Conservation (phyloP, 2,113 vertebrate species). For the Ovibos moschatus region DNA sequence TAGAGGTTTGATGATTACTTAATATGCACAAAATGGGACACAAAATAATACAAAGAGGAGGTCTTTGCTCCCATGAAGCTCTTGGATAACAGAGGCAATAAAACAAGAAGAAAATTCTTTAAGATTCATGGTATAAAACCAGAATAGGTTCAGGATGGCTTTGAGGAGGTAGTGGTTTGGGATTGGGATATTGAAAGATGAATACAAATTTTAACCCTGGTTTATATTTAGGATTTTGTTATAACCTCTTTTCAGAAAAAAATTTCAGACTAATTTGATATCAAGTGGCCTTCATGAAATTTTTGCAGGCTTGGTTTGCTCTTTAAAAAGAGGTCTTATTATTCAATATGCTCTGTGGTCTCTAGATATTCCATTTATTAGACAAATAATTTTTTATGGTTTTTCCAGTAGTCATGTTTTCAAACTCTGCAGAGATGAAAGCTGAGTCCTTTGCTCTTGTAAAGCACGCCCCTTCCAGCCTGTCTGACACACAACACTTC, state of each 20-base stretch:
- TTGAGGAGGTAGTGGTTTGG: background rate
- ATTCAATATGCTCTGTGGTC: background rate
- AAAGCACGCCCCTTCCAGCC: background rate
- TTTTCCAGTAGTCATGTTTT: background rate
- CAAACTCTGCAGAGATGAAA: background rate
- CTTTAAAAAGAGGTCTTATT: background rate
- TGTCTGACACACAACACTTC: background rate
- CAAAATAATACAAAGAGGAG: background rate
- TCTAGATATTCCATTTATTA: background rate
- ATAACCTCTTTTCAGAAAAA: background rate
- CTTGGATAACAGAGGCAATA: background rate
- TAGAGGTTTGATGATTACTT: conserved; percentile 30
- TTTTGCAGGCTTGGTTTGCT: background rate
- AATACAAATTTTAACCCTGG: background rate
- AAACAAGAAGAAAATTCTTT: background rate
- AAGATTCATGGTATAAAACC: background rate
- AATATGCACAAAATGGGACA: conserved; percentile 18
- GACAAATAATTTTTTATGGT: background rate
- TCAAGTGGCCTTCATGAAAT: background rate
- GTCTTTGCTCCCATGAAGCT: background rate
- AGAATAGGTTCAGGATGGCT: background rate
- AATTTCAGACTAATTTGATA: background rate
- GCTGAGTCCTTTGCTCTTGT: background rate
- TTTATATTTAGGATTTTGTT: background rate
- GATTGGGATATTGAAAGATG: background rate